A percentile compares a stretch with the other conserved stretches of the same genome.
phyloP scores from a whole-genome alignment of 2,113 vertebrate species.

The Suricata suricatta region DNA sequence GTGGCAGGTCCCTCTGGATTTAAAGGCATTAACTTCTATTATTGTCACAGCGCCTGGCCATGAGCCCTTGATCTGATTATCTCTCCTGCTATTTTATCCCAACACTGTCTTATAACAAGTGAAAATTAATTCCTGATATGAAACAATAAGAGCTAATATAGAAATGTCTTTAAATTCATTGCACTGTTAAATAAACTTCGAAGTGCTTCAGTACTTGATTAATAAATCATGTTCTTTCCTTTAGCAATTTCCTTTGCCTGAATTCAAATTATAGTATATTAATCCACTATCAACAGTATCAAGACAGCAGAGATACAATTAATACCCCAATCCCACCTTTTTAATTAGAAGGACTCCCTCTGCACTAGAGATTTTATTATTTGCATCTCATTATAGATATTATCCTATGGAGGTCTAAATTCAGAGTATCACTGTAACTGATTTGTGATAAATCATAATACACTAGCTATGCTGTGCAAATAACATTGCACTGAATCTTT shows the following conservation, averaged over 20 bases:
- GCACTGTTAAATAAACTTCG: conserved; percentile 20
- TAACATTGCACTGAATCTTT: not conserved
- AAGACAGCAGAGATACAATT: not conserved
- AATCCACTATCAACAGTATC: not conserved
- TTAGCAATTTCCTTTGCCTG: conserved; percentile 8
- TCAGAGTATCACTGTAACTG: not conserved
- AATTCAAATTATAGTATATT: conserved; percentile 36
- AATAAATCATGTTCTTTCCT: not conserved
- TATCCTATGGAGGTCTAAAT: not conserved
- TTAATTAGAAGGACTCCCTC: not conserved
- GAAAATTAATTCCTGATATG: conserved; percentile 44
- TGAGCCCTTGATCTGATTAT: conserved; percentile 71
- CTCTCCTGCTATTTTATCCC: conserved; percentile 39
- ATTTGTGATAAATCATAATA: not conserved
- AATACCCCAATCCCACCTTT: not conserved
- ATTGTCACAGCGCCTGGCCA: conserved; percentile 59
- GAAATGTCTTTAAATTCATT: conserved; percentile 2
- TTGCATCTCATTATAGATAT: conserved; percentile 8
- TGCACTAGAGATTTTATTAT: conserved; percentile 31
- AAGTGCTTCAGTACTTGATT: not conserved
- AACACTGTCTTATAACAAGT: not conserved
- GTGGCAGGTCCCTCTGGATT: conserved; percentile 57
- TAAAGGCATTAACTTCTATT: conserved; percentile 78
- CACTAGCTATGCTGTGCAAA: not conserved
- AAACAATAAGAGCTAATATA: not conserved